Conservation (phyloP, 2,113 vertebrate species). For the Amblyornis subalaris region DNA sequence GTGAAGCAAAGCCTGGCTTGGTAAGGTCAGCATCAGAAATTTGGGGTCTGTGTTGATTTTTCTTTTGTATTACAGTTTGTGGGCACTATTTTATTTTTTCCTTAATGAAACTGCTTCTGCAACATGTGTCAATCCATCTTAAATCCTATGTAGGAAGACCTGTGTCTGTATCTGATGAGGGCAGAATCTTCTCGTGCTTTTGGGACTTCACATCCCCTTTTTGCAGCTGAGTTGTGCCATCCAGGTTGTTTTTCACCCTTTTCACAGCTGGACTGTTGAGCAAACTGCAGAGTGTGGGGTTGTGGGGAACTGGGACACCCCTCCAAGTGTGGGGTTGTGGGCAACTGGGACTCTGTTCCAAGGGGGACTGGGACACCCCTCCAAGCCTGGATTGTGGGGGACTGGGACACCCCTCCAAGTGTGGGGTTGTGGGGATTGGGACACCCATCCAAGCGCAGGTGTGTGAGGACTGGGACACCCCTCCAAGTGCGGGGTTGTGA, state of each 20-base stretch:
- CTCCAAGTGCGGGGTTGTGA: not conserved
- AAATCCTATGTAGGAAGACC: fast-evolving
- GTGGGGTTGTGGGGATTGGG: not conserved
- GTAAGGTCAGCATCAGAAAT: not conserved
- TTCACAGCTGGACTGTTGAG: not conserved
- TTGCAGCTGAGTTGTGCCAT: not conserved
- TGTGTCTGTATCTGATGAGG: not conserved
- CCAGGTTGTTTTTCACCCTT: not conserved
- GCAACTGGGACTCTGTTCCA: not conserved
- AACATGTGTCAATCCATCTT: fast-evolving
- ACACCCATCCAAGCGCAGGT: not conserved
- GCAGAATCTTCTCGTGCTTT: not conserved
- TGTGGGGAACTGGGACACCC: not conserved
- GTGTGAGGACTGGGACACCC: not conserved
- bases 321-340: fast-evolving
- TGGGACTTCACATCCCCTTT: not conserved
- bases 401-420: not conserved
- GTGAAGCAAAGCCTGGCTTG: not conserved
- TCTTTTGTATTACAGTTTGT: not conserved
- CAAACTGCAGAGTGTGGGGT: not conserved
- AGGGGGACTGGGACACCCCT: not conserved
- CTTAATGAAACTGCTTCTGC: not conserved
- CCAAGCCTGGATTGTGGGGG: not conserved
- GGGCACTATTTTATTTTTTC: not conserved
- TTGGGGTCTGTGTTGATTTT: not conserved